Percentiles rank a stretch among this genome's conserved stretches.
These are phyloP conservation scores for Mythimna pallens DNA, from an alignment of 2,888 invertebrate species.

Conservation along the genomic window DNA sequence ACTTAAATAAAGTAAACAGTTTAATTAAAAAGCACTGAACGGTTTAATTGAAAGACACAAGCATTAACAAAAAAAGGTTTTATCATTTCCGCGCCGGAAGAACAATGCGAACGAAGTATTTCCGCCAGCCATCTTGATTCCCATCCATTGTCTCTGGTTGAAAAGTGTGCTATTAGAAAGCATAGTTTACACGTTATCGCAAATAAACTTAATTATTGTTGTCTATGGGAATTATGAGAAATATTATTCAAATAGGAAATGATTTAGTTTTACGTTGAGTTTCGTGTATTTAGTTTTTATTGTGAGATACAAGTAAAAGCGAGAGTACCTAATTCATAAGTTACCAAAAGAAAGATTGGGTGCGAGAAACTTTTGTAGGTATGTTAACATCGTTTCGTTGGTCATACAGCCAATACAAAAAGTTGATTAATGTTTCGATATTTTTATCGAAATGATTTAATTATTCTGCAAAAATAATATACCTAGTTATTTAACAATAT, in stretches of 20 bases:
- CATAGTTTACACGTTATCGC: constrained; percentile 63
- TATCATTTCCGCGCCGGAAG: constrained; percentile 64
- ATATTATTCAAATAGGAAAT: constrained; percentile 44
- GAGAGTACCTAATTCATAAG: neutral
- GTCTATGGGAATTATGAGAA: constrained; percentile 62
- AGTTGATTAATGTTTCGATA: no score
- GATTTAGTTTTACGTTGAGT: constrained; percentile 14
- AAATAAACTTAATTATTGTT: constrained; percentile 60
- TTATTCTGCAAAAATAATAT: no score
- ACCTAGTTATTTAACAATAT: no score
- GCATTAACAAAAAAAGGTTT: constrained; percentile 58
- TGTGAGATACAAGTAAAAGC: constrained; percentile 8
- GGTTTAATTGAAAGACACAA: constrained; percentile 56
- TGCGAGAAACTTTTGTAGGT: no score
- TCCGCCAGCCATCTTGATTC: constrained; percentile 74
- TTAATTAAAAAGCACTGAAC: constrained; percentile 61
- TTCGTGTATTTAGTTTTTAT: constrained; percentile 24
- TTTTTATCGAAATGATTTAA: no score
- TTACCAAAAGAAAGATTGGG: no score
- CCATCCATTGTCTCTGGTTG: constrained; percentile 74
- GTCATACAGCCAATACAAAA: no score
- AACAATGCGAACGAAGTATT: constrained; percentile 55
- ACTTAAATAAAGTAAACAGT: constrained; percentile 35
- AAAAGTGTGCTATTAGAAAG: constrained; percentile 67
- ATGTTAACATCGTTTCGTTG: no score